phyloP scores from a whole-genome alignment of 1,140 invertebrate species.

The Philopotamus ludificatus region DNA sequence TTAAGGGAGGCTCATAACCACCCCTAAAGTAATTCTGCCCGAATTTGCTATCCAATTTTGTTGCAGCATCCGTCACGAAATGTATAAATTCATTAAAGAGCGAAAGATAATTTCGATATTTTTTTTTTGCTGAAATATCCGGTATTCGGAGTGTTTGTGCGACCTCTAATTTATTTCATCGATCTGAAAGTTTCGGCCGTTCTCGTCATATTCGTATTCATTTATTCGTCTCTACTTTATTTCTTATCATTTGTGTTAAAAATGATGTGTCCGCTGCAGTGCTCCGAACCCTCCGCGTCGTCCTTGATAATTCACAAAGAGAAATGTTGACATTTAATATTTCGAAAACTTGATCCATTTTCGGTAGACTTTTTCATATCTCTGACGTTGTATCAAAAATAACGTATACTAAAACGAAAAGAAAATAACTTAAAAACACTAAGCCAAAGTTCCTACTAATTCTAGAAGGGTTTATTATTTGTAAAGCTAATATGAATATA shows the following conservation, averaged over 20 bases:
- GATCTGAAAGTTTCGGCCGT: neutral
- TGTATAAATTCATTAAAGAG: neutral
- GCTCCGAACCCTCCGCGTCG: neutral
- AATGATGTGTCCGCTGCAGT: constrained; percentile 58
- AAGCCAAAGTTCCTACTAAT: too few relatives aligned
- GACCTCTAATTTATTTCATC: neutral
- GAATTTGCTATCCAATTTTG: constrained; percentile 19
- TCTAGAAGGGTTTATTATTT: too few relatives aligned
- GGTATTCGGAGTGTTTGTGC: too few relatives aligned
- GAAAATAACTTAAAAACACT: too few relatives aligned
- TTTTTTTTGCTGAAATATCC: too few relatives aligned
- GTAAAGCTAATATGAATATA: too few relatives aligned
- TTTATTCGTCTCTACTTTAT: constrained; percentile 60
- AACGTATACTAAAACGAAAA: too few relatives aligned
- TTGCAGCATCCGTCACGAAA: constrained; percentile 2
- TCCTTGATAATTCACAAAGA: constrained; percentile 1
- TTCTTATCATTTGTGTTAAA: constrained; percentile 61
- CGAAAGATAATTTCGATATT: too few relatives aligned
- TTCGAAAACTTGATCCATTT: constrained; percentile 24
- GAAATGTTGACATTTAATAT: constrained; percentile 30
- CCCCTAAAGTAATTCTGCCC: constrained; percentile 4
- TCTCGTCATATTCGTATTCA: constrained; percentile 49
- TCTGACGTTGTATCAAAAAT: neutral
- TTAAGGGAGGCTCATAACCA: neutral
- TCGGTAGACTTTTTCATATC: constrained; percentile 14